Percentiles rank a stretch among this genome's conserved stretches.
These are phyloP conservation scores for Argentina silus DNA, from an alignment of 2,797 vertebrate species.

Conservation along the genomic window DNA sequence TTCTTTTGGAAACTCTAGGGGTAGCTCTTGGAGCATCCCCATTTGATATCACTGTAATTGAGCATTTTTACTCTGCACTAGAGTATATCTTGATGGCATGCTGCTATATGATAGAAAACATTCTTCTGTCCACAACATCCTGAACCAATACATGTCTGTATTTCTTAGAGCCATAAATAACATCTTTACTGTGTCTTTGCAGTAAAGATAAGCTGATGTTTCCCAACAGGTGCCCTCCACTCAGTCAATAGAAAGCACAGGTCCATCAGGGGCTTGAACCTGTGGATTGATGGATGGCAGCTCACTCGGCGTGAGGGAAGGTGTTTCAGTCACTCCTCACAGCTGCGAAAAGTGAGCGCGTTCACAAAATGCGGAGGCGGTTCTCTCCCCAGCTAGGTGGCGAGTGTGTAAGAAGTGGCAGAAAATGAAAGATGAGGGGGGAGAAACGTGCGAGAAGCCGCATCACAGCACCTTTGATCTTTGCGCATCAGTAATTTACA, in stretches of 20 bases:
- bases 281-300: background rate
- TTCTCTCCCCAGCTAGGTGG: conserved; percentile 25
- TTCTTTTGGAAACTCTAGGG: conserved; percentile 17
- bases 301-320: background rate
- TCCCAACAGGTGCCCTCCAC: background rate
- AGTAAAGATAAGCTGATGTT: background rate
- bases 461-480: conserved; percentile 15
- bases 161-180: background rate
- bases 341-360: background rate
- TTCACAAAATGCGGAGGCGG: conserved; percentile 5
- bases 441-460: background rate
- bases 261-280: background rate
- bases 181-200: too few relatives aligned
- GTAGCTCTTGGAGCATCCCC: conserved; percentile 20
- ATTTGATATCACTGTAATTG: background rate
- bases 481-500: conserved; percentile 32
- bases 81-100: too few relatives aligned
- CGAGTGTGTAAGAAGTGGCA: conserved; percentile 14
- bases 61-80: too few relatives aligned
- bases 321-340: background rate
- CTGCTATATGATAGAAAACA: too few relatives aligned
- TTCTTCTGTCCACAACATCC: too few relatives aligned
- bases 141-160: background rate
- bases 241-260: background rate
- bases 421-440: conserved; percentile 11